phyloP scores from a whole-genome alignment of 1,140 invertebrate genomes.

The Pseudomyrmex gracilis region DNA sequence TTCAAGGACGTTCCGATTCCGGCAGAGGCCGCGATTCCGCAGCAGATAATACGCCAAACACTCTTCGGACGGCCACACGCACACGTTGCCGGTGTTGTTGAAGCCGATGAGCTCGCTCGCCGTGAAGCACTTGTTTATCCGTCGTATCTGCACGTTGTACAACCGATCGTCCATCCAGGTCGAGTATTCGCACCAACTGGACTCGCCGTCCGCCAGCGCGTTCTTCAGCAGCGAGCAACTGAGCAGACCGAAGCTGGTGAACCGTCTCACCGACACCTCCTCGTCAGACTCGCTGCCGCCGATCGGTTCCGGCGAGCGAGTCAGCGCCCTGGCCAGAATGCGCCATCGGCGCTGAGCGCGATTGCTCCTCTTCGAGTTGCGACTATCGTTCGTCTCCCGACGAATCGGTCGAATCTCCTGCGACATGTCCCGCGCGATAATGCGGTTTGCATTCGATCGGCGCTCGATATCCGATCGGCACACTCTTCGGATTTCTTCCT shows the following conservation, averaged over 20 bases:
- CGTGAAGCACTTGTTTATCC: slow-evolving; percentile 88
- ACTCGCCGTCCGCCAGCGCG: slow-evolving; percentile 69
- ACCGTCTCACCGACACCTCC: slow-evolving; percentile 86
- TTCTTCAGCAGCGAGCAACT: slow-evolving; percentile 77
- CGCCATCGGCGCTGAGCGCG: slow-evolving; percentile 89
- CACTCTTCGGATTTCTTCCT: slow-evolving; percentile 7
- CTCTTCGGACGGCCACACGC: slow-evolving; percentile 96
- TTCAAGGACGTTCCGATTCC: slow-evolving; percentile 90
- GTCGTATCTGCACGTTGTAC: slow-evolving; percentile 86
- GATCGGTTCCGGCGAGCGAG: slow-evolving; percentile 81
- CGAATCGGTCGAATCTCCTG: slow-evolving; percentile 15
- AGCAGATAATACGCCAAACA: slow-evolving; percentile 91
- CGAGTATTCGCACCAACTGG: slow-evolving; percentile 86
- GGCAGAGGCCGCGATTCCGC: slow-evolving; percentile 88
- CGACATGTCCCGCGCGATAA: slow-evolving; percentile 49
- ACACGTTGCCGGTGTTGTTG: slow-evolving; percentile 96
- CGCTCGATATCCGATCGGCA: no score
- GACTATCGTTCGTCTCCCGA: neutral
- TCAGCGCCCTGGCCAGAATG: slow-evolving; percentile 89
- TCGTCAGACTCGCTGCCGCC: slow-evolving; percentile 80
- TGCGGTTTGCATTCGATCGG: neutral
- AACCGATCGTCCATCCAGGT: slow-evolving; percentile 80
- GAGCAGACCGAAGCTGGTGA: slow-evolving; percentile 87
- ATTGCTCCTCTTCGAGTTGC: slow-evolving; percentile 62
- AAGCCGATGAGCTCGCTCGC: slow-evolving; percentile 92